phyloP scores from a whole-genome alignment of 2,797 vertebrate species.

The Ficedula albicollis region DNA sequence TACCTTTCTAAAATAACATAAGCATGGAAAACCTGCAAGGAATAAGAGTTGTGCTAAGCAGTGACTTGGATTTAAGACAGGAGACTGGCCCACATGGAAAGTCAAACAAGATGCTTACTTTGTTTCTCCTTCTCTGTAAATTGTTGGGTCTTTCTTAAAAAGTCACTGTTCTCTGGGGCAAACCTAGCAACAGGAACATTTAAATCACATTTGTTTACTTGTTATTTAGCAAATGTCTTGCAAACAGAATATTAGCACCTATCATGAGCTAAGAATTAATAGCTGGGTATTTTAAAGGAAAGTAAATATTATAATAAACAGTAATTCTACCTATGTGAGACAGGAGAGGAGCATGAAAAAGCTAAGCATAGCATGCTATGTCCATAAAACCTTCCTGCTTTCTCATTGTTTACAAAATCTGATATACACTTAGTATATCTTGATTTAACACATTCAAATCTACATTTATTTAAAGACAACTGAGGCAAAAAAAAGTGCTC shows the following conservation, averaged over 20 bases:
- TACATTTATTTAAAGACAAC: not conserved
- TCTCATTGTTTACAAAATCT: not conserved
- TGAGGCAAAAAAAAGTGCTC: not conserved
- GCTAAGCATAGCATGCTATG: not conserved
- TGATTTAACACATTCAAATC: not conserved
- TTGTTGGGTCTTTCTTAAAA: not conserved
- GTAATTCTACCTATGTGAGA: not conserved
- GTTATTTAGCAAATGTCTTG: not conserved
- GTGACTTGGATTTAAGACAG: not conserved
- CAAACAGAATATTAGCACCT: not conserved
- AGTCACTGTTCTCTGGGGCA: not conserved
- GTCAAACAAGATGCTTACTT: not conserved
- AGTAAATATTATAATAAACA: not conserved
- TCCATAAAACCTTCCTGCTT: not conserved
- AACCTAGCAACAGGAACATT: not conserved
- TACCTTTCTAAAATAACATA: not conserved
- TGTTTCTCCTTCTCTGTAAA: not conserved
- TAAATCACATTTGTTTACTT: not conserved
- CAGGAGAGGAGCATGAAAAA: not conserved
- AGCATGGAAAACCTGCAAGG: not conserved
- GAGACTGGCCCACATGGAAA: not conserved
- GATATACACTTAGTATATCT: rapidly evolving
- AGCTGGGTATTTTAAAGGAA: not conserved
- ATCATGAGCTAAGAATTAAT: not conserved
- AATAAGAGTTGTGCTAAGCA: not conserved